These are phyloP conservation scores for Epinotia demarniana DNA, from an alignment of 2,888 invertebrate genomes.

Conservation along the genomic window DNA sequence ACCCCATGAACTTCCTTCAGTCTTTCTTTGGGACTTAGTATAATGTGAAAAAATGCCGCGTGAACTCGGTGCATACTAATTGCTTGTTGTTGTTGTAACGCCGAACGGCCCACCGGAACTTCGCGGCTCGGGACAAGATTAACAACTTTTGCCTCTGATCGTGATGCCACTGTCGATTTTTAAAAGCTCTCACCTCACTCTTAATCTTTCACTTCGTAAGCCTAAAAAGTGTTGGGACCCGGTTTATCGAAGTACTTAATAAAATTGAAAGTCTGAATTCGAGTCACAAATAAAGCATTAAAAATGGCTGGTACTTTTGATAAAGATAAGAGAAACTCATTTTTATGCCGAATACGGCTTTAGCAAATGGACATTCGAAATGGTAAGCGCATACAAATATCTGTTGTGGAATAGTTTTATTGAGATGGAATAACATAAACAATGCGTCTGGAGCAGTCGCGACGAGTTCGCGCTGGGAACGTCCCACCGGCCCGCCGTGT, in stretches of 20 bases:
- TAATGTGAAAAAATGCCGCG: conserved; percentile 83
- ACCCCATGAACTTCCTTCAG: conserved; percentile 70
- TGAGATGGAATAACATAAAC: conserved; percentile 43
- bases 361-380: conserved; percentile 63
- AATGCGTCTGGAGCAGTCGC: conserved; percentile 48
- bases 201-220: conserved; percentile 56
- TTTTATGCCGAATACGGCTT: conserved; percentile 74
- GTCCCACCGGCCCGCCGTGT: conserved; percentile 46
- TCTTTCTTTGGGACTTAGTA: conserved; percentile 81
- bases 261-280: conserved; percentile 44
- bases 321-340: conserved; percentile 75
- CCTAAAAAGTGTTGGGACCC: conserved; percentile 47
- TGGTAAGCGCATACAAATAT: conserved; percentile 67
- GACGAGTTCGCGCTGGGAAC: conserved; percentile 52
- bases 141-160: conserved; percentile 79
- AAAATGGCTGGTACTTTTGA: conserved; percentile 66
- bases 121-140: conserved; percentile 74
- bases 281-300: conserved; percentile 19
- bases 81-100: conserved; percentile 76
- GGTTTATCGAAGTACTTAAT: conserved; percentile 57
- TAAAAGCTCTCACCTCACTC: conserved; percentile 68
- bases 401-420: conserved; percentile 37
- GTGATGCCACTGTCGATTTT: conserved; percentile 74
- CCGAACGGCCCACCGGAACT: conserved; percentile 73
- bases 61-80: conserved; percentile 81